Evolutionary conservation across 2,888 invertebrate genomes (phyloP).

Genomic region (Eulithis testata): DNA sequence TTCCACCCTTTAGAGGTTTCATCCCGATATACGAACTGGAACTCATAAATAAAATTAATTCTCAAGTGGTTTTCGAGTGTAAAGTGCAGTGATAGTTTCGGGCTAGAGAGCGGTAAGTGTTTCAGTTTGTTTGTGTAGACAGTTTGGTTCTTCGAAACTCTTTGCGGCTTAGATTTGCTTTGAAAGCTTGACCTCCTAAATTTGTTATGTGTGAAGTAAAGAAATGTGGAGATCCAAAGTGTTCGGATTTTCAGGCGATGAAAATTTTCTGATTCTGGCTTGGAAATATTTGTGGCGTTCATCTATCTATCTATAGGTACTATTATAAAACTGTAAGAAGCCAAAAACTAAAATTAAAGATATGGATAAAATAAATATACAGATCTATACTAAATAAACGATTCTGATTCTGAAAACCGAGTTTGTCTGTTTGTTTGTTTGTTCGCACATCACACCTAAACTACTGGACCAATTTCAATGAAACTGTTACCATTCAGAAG

Average conservation of each 20-base stretch:
- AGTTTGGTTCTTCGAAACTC: conserved; percentile 12
- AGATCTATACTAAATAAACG: no score
- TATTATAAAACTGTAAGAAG: no score
- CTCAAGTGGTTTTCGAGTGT: conserved; percentile 22
- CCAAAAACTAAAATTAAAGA: no score
- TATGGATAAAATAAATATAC: no score
- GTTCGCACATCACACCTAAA: no score
- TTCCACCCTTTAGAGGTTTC: conserved; percentile 39
- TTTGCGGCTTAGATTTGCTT: conserved; percentile 21
- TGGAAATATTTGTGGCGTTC: not conserved
- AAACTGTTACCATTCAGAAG: no score
- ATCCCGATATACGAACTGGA: conserved; percentile 52
- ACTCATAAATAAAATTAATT: conserved; percentile 18
- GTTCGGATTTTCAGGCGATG: conserved; percentile 10
- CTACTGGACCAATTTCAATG: no score
- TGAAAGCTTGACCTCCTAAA: conserved; percentile 32
- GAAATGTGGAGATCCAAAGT: conserved; percentile 28
- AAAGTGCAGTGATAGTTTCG: conserved; percentile 22
- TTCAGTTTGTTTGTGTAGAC: not conserved
- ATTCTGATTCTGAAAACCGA: no score
- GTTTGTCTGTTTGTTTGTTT: no score
- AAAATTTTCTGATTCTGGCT: no score
- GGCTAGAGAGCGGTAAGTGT: conserved; percentile 24
- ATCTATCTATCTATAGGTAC: no score
- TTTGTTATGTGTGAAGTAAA: conserved; percentile 25